Conservation (phyloP, 2,797 vertebrate species). For the Oryzias sinensis region DNA sequence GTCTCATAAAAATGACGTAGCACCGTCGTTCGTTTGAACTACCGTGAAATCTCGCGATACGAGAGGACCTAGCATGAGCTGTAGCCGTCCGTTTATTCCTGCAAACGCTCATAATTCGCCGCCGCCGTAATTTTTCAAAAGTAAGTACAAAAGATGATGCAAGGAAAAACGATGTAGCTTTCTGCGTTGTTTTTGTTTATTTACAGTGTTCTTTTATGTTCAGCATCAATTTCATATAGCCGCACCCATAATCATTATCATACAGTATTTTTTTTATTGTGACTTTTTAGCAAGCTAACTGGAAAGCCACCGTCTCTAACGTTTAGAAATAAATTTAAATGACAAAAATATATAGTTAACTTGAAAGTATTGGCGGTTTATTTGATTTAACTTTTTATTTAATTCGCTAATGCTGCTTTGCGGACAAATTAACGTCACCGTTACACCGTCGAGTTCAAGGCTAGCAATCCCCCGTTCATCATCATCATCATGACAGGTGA, state of each 20-base stretch:
- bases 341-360: not conserved
- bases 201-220: constrained; percentile 44
- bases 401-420: constrained; percentile 15
- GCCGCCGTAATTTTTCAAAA: constrained; percentile 37
- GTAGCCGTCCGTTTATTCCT: constrained; percentile 40
- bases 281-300: constrained; percentile 37
- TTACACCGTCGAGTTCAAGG: constrained; percentile 11
- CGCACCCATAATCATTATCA: constrained; percentile 55
- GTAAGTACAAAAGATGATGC: not conserved
- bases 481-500: constrained; percentile 89
- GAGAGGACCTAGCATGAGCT: constrained; percentile 11
- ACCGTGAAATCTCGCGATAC: constrained; percentile 7
- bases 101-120: constrained; percentile 22
- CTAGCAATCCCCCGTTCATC: constrained; percentile 11
- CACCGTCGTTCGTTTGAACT: not conserved
- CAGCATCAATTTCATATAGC: constrained; percentile 47
- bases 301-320: constrained; percentile 23
- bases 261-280: constrained; percentile 34
- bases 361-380: not conserved
- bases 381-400: not conserved
- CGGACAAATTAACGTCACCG: not conserved
- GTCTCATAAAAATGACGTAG: constrained; percentile 54
- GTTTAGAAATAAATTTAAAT: constrained; percentile 32
- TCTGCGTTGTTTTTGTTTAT: constrained; percentile 23
- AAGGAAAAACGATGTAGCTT: constrained; percentile 53